Evolutionary conservation across 2,113 vertebrate genomes (phyloP).

Genomic region (Labrus mixtus): DNA sequence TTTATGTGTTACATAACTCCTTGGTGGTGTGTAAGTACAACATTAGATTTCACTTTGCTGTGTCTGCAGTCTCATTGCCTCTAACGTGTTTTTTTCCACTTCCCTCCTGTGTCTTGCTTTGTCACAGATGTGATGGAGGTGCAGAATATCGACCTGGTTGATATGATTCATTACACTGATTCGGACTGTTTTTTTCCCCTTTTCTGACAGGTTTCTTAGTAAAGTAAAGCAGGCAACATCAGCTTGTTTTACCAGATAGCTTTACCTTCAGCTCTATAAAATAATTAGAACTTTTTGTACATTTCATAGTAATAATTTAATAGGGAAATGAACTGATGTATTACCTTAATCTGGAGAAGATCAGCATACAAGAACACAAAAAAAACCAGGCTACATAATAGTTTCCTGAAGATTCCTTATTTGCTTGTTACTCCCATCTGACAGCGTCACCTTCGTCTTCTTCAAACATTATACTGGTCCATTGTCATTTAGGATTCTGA

Average conservation of each 20-base stretch:
- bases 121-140: neutral
- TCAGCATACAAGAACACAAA: neutral
- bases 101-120: neutral
- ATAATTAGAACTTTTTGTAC: no score
- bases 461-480: neutral
- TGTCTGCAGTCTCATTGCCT: neutral
- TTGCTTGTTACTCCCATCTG: neutral
- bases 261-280: no score
- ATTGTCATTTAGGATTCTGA: slow-evolving; percentile 41
- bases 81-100: neutral
- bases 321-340: no score
- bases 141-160: neutral
- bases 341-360: no score
- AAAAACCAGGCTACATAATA: neutral
- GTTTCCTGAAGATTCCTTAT: neutral
- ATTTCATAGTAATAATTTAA: no score
- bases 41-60: neutral
- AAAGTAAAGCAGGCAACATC: neutral
- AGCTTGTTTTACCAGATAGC: no score
- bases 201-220: neutral
- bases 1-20: neutral
- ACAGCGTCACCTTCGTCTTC: neutral
- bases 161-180: neutral
- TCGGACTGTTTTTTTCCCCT: neutral
- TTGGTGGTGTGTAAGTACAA: neutral